Base-by-base conservation (phyloP, 2,888 invertebrate genomes). In the Colletes collaris region DNA sequence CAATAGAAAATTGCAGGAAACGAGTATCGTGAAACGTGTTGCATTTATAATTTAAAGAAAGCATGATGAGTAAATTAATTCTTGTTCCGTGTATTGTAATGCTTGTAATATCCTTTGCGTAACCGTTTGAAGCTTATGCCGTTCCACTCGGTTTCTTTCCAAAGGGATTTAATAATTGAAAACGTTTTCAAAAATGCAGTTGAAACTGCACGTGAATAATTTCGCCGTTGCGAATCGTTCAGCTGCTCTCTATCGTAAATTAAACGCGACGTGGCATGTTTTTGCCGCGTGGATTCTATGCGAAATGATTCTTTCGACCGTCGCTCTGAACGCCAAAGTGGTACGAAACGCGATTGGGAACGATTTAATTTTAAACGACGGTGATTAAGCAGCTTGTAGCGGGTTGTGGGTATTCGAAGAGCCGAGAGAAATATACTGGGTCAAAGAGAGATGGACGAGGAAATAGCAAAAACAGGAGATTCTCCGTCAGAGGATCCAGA, bases 401-500 rank as follows among this genome's bases (percentile, higher is more conserved):
- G 2, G 27, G 44, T 10, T 19, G 11, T 19, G 13, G 19, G 19
- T 40, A 13, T 19, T 59, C 19, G 49, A 58, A 56, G 46, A 10
- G 49, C 40, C 37, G 35, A 7, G 8, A n/a, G n/a, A 27, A 46
- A 16, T 66, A 27, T 27, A 27, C 27, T 27, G 27, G 27, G 2
- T 27, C 27, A 27, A 27, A 27, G 27, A 27, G 27, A 27, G 27
- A 27, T 27, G 11, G 53, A 44, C 56, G 35, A 13, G 27, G 35
- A 60, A 66, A 46, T 66, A 53, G 40, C 35, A 64, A 60, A 64
- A 68, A 78, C 65, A 73, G 44, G 37, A 58, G 74, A 69, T 53
- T 70, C 53, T 19, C 58, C 59, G 13, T n/a, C n/a, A n/a, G n/a
- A n/a, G n/a, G n/a, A n/a, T n/a, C n/a, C n/a, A n/a, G n/a, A n/a